Base-by-base conservation (phyloP, 1,140 invertebrate genomes). In the Helicoverpa armigera region DNA sequence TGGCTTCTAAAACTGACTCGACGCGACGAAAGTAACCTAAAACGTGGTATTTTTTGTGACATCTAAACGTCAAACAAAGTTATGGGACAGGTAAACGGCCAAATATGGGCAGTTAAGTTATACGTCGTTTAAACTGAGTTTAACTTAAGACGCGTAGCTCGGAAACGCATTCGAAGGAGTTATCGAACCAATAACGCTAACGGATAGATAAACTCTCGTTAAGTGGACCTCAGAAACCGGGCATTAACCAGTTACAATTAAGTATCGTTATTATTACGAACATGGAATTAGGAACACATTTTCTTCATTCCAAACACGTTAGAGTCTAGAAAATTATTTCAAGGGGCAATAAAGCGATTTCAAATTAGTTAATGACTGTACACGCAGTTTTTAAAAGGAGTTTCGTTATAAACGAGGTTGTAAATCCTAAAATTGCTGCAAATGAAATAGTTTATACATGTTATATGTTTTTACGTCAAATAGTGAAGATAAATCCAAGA, bases 221-320 rank as follows among this genome's bases (percentile, higher is more conserved):
- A n/a, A n/a, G n/a, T n/a, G n/a, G n/a, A n/a, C n/a, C n/a, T n/a
- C n/a, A n/a, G n/a, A n/a, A n/a, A n/a, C n/a, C n/a, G n/a, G n/a
- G n/a, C n/a, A n/a, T n/a, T n/a, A 72, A 72, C 18, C 18, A 14
- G 69, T 53, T 29, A 72, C 69, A 72, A 72, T 72, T 72, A 72
- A 54, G 16, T 50, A 69, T 69, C 65, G 43, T 50, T 69, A 18
- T 67, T 67, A 67, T 53, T 70, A 51, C 18, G 48, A 70, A 70
- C 67, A 70, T 48, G 67, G 67, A 53, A 70, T 70, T 70, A 70
- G 16, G 13, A 70, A 53, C 43, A 16, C 63, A 70, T 70, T 70
- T 70, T 53, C 48, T 29, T 70, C 48, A 70, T 53, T 53, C 69
- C 48, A 31, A 72, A 72, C 50, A 72, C 50, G 69, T 69, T 69